Evolutionary conservation across 2,888 invertebrate species (phyloP).

Genomic region (Ophion obscuratus): DNA sequence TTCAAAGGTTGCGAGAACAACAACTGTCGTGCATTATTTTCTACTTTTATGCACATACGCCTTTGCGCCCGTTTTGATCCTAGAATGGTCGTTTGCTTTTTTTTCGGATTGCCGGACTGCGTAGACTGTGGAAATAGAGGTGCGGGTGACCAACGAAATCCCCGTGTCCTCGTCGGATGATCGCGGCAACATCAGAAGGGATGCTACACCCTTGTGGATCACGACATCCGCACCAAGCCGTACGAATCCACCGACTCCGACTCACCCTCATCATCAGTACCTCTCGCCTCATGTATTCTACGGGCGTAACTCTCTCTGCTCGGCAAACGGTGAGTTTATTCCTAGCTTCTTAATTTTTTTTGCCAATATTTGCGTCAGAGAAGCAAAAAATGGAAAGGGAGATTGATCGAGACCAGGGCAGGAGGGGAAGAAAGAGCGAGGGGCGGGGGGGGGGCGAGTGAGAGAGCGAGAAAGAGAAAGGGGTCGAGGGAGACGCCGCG

Average conservation of each 20-base stretch:
- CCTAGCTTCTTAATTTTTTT: background rate
- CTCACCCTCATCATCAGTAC: slow-evolving; percentile 78
- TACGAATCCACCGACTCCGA: slow-evolving; percentile 78
- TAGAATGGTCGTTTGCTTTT: background rate
- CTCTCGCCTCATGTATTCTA: slow-evolving; percentile 84
- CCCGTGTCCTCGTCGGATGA: slow-evolving; percentile 68
- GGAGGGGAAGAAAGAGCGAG: background rate
- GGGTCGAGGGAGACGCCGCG: background rate
- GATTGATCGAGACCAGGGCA: background rate
- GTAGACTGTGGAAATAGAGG: slow-evolving; percentile 79
- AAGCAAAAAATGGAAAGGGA: background rate
- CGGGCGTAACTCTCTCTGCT: slow-evolving; percentile 85
- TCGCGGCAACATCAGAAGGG: slow-evolving; percentile 60
- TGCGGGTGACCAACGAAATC: slow-evolving; percentile 79
- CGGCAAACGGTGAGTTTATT: slow-evolving; percentile 83
- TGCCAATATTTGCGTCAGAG: slow-evolving; percentile 46
- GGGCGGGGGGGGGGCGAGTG: background rate
- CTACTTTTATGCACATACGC: too few relatives aligned
- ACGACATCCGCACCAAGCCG: slow-evolving; percentile 73
- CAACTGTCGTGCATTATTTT: too few relatives aligned
- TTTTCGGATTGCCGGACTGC: too few relatives aligned
- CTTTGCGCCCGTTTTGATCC: background rate
- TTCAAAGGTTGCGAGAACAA: too few relatives aligned
- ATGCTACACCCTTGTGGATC: slow-evolving; percentile 75
- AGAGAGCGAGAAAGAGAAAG: background rate